These are phyloP conservation scores for Fragum fragum DNA, from an alignment of 2,888 invertebrate genomes.

Conservation along the genomic window DNA sequence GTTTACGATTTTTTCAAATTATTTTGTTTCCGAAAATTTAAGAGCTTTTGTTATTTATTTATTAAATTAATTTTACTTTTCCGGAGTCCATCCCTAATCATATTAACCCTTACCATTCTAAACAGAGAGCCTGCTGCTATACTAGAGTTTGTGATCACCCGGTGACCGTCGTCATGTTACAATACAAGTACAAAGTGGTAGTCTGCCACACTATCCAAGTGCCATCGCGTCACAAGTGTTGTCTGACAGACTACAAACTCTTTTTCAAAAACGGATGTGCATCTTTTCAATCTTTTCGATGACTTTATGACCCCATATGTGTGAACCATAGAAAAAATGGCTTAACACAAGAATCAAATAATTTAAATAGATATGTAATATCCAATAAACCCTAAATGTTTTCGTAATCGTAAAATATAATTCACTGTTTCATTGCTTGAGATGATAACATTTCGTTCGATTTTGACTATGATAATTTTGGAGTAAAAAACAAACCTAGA, in stretches of 20 bases:
- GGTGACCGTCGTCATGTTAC: too few species aligned
- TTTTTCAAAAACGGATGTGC: conserved; percentile 35
- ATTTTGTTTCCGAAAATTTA: too few species aligned
- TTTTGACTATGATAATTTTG: conserved; percentile 24
- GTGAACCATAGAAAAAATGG: conserved; percentile 35
- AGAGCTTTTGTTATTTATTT: too few species aligned
- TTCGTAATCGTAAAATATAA: conserved; percentile 1
- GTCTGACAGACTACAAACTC: conserved; percentile 6
- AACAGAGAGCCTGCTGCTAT: too few species aligned
- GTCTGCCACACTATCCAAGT: conserved; percentile 32
- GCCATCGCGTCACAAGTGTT: conserved; percentile 30
- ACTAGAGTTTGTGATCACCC: too few species aligned
- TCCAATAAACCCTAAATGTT: conserved; percentile 1
- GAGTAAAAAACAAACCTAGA: conserved; percentile 35
- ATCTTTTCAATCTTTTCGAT: conserved; percentile 31
- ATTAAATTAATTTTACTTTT: too few species aligned
- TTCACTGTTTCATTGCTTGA: conserved; percentile 15
- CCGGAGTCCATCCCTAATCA: too few species aligned
- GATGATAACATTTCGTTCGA: conserved; percentile 1
- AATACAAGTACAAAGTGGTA: conserved; percentile 24
- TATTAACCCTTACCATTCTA: too few species aligned
- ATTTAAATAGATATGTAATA: background rate
- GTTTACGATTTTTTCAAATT: too few species aligned
- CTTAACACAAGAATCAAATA: conserved; percentile 33
- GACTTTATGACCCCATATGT: conserved; percentile 31